Evolutionary conservation across 1,140 invertebrate genomes (phyloP), one percentile per base, ranked within the genome.

Genomic region (Acyrthosiphon pisum): DNA sequence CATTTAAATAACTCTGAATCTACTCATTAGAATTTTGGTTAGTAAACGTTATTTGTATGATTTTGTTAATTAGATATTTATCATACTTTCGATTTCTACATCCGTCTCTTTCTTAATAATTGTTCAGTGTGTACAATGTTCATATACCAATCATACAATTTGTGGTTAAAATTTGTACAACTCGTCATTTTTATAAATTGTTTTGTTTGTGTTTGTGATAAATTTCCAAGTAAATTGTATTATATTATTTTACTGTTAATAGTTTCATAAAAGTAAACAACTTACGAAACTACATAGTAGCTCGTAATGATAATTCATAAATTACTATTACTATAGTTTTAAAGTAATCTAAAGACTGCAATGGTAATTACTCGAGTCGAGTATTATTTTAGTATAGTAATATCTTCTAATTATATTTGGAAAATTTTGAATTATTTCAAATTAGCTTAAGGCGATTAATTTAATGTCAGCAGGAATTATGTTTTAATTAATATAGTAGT

Each of bases 291-390:
- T 68, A 6, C 60, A n/a, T 6, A 76, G 60, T 35, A 76, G 60
- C n/a, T 76, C 60, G 60, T 35, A 76, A 76, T 76, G 11, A 76
- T 76, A n/a, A 76, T 76, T 76, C n/a, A 76, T 76, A 76, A 76
- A 76, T 76, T 76, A 76, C 60, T n/a, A 30, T 76, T 18, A 76
- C 60, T 76, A 30, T n/a, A 76, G 60, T 35, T 14, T 76, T 76
- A 76, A 76, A 76, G 6, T 76, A 76, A 76, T 76, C 60, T 76
- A 76, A 76, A 76, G 60, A 76, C 60, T 76, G 60, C 60, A 76
- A 76, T n/a, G 60, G 60, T n/a, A 76, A 76, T 76, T 76, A 76
- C 60, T 76, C 60, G 60, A 76, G 60, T 76, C 60, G n/a, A 76
- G 60, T 76, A 76, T 76, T 76, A 76, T 76, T 76, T 76, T 14